These are phyloP conservation scores for Halichondria panicea DNA, from an alignment of 37 sponge, comb jelly and placozoan species.

Conservation along the genomic window DNA sequence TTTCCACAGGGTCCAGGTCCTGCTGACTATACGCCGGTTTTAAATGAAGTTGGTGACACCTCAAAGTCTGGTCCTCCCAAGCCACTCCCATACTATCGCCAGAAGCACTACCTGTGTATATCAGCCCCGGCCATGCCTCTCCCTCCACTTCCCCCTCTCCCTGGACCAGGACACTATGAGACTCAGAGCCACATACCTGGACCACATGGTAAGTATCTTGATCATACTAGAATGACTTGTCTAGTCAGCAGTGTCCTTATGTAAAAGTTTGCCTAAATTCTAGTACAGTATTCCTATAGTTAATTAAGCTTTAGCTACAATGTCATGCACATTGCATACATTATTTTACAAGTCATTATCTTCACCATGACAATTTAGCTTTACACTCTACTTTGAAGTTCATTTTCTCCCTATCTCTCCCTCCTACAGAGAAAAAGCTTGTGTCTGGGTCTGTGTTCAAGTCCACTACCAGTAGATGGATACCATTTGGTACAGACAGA, in stretches of 20 bases:
- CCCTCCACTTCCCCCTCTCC: conserved; percentile 76
- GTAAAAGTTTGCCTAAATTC: too few species aligned
- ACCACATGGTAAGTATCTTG: background rate
- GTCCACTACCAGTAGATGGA: conserved; percentile 69
- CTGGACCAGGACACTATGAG: conserved; percentile 93
- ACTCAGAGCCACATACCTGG: conserved; percentile 18
- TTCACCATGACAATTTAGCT: background rate
- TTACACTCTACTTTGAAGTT: background rate
- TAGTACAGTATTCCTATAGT: too few species aligned
- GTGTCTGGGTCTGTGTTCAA: conserved; percentile 58
- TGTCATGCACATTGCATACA: too few species aligned
- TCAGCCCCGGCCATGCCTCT: conserved; percentile 94
- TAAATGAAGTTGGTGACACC: background rate
- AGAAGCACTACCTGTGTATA: conserved; percentile 73
- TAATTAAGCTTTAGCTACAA: too few species aligned
- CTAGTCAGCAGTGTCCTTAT: too few species aligned
- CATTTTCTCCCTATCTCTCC: background rate
- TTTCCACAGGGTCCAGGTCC: conserved; percentile 80
- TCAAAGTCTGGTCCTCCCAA: background rate
- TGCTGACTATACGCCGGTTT: conserved; percentile 61
- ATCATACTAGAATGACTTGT: too few species aligned
- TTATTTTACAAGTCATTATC: conserved; percentile 2
- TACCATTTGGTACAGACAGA: too few species aligned
- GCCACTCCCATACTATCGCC: conserved; percentile 3
- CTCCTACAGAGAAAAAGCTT: background rate